phyloP scores from a whole-genome alignment of 2,797 vertebrate species.

The Aplochiton taeniatus region DNA sequence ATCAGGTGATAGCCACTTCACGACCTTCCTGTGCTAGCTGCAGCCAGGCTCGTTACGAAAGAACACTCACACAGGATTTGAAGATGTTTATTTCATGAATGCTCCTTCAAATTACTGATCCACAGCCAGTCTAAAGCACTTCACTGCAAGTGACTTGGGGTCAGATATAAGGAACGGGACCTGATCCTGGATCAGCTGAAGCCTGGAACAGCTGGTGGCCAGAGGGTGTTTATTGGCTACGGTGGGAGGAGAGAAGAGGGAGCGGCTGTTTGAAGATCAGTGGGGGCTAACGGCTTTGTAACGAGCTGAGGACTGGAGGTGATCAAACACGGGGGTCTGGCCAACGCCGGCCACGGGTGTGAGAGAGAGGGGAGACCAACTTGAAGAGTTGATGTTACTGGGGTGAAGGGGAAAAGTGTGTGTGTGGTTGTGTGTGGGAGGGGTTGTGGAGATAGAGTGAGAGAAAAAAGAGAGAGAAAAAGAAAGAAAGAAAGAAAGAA shows the following conservation, averaged over 20 bases:
- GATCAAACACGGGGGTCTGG: slow-evolving; percentile 24
- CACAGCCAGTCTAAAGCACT: slow-evolving; percentile 9
- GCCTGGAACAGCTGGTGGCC: slow-evolving; percentile 2
- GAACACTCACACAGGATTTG: slow-evolving; percentile 15
- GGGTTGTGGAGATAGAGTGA: neutral
- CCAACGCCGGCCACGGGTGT: neutral
- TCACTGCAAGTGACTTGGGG: neutral
- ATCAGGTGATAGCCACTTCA: slow-evolving; percentile 30
- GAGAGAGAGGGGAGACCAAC: neutral
- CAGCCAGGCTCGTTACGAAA: slow-evolving; percentile 17
- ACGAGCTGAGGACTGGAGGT: slow-evolving; percentile 35
- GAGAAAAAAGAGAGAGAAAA: neutral
- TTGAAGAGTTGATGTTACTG: slow-evolving; percentile 12
- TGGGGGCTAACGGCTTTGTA: slow-evolving; percentile 48
- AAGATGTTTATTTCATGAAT: slow-evolving; percentile 40
- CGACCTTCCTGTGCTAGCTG: slow-evolving; percentile 29
- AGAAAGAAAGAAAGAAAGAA: neutral
- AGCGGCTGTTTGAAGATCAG: slow-evolving; percentile 39
- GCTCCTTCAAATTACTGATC: slow-evolving; percentile 12
- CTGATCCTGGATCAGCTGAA: slow-evolving; percentile 27
- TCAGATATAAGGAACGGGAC: slow-evolving; percentile 5
- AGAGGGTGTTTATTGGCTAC: slow-evolving; percentile 50
- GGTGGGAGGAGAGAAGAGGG: slow-evolving; percentile 24
- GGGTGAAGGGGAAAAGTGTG: too few species aligned
- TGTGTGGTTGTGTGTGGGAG: too few species aligned